phyloP scores from a whole-genome alignment of 2,888 invertebrate species.

The Ennomos fuscantarius region DNA sequence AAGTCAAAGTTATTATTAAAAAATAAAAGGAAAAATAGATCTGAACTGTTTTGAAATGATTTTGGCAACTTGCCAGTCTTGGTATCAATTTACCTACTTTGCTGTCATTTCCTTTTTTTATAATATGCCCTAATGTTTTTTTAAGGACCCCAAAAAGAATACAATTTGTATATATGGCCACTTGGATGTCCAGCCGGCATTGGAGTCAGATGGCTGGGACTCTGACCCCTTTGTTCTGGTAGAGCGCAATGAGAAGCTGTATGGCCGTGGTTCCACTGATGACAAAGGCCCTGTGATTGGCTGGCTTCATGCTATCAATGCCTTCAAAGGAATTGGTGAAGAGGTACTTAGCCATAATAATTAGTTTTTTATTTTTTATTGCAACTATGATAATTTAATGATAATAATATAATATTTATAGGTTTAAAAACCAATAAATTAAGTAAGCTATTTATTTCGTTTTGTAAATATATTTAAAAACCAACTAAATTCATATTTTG shows the following conservation, averaged over 20 bases:
- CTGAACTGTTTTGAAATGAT: no score
- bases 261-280: constrained; percentile 96
- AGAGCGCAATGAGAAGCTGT: constrained; percentile 95
- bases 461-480: no score
- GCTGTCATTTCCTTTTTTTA: no score
- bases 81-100: no score
- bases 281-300: constrained; percentile 98
- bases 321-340: constrained; percentile 89
- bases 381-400: no score
- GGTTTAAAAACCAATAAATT: no score
- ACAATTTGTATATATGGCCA: constrained; percentile 98
- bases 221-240: constrained; percentile 96
- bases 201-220: constrained; percentile 97
- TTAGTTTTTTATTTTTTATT: no score
- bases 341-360: constrained; percentile 63
- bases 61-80: no score
- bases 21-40: no score
- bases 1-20: constrained; percentile 46
- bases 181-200: constrained; percentile 98
- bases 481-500: no score
- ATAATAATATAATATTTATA: no score
- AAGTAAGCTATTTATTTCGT: no score
- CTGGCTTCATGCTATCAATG: constrained; percentile 97
- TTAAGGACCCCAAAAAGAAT: constrained; percentile 92
- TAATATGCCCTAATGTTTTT: background rate